Evolutionary conservation across 2,113 vertebrate genomes (phyloP).

Genomic region (Sus scrofa): DNA sequence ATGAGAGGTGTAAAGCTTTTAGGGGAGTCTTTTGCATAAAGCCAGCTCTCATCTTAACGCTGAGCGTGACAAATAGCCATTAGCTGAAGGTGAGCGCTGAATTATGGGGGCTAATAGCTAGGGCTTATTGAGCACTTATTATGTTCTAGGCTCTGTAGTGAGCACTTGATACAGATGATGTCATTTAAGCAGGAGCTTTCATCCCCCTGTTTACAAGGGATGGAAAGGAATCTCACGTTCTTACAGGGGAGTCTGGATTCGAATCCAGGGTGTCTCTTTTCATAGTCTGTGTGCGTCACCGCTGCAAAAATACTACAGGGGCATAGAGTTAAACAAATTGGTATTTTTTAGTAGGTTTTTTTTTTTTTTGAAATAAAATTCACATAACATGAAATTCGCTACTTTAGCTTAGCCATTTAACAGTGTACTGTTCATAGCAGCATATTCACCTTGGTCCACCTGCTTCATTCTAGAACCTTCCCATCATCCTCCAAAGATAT

Average conservation of each 20-base stretch:
- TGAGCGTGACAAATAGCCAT: not conserved
- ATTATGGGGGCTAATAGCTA: not conserved
- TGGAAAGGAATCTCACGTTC: not conserved
- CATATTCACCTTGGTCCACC: not conserved
- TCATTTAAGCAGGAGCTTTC: not conserved
- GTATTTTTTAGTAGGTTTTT: not conserved
- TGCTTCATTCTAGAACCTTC: conserved; percentile 27
- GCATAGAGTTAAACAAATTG: not conserved
- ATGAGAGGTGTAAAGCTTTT: not conserved
- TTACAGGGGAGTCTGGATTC: not conserved
- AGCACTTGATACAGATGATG: not conserved
- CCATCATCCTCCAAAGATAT: not conserved
- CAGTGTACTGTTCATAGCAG: not conserved
- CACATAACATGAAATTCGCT: not conserved
- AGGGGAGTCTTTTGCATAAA: not conserved
- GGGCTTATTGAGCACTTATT: not conserved
- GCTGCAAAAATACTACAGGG: not conserved
- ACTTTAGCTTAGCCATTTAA: not conserved
- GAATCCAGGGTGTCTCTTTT: not conserved
- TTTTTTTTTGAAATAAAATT: conserved; percentile 10
- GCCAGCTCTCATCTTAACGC: not conserved
- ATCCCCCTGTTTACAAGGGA: not conserved
- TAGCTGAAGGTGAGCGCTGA: not conserved
- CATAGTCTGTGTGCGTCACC: not conserved
- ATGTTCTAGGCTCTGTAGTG: not conserved